phyloP scores from a whole-genome alignment of 2,888 invertebrate species.

The Pyrocoelia pectoralis region DNA sequence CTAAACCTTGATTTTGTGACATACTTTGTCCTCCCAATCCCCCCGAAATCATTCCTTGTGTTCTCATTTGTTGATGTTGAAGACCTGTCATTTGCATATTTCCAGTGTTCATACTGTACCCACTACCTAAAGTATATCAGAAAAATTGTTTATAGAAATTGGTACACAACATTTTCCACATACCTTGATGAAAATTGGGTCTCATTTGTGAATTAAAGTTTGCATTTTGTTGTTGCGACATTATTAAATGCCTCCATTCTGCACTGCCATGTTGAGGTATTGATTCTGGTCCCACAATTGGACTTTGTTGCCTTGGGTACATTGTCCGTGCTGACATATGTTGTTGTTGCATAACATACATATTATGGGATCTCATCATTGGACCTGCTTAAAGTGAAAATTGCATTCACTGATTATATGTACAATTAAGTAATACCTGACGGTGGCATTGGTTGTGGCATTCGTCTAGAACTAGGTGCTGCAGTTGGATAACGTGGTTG shows the following conservation, averaged over 20 bases:
- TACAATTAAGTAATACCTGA: slow-evolving; percentile 62
- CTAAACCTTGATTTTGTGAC: slow-evolving; percentile 50
- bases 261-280: slow-evolving; percentile 62
- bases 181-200: slow-evolving; percentile 62
- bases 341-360: slow-evolving; percentile 67
- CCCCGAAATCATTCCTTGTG: slow-evolving; percentile 56
- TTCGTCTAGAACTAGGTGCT: slow-evolving; percentile 66
- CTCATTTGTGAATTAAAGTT: slow-evolving; percentile 62
- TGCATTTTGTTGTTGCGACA: slow-evolving; percentile 64
- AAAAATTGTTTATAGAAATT: background rate
- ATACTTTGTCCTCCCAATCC: slow-evolving; percentile 52
- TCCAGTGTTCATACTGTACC: slow-evolving; percentile 47
- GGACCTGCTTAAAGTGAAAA: slow-evolving; percentile 65
- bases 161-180: slow-evolving; percentile 18
- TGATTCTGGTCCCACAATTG: slow-evolving; percentile 65
- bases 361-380: slow-evolving; percentile 73
- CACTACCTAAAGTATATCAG: slow-evolving; percentile 17
- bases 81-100: slow-evolving; percentile 62
- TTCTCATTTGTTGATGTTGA: slow-evolving; percentile 62
- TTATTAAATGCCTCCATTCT: slow-evolving; percentile 72
- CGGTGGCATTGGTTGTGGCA: slow-evolving; percentile 76
- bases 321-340: slow-evolving; percentile 59
- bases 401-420: no score
- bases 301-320: slow-evolving; percentile 66
- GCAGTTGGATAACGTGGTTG: slow-evolving; percentile 60